A percentile compares a stretch with the other conserved stretches of the same genome.
Evolutionary conservation across 2,888 invertebrate genomes (phyloP).

Genomic region (Callyntrura sp.): DNA sequence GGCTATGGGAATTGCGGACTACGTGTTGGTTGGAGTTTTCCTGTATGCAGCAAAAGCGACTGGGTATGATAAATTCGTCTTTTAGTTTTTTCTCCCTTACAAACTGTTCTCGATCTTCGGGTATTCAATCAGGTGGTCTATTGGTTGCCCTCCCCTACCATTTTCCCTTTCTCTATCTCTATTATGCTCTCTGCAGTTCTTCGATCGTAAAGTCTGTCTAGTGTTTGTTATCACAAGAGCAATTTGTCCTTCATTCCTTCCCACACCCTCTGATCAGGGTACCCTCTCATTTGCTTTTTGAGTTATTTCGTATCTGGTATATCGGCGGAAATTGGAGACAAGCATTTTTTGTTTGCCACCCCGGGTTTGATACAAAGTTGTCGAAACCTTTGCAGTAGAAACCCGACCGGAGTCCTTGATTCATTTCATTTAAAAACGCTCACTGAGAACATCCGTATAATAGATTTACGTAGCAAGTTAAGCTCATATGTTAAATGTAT

Average conservation of each 20-base stretch:
- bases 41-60: background rate
- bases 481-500: background rate
- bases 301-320: background rate
- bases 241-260: constrained; percentile 46
- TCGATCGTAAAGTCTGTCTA: background rate
- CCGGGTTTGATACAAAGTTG: too few relatives aligned
- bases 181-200: background rate
- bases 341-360: constrained; percentile 54
- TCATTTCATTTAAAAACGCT: constrained; percentile 25
- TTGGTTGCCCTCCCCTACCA: background rate
- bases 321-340: constrained; percentile 57
- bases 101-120: background rate
- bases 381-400: constrained; percentile 19
- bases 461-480: background rate
- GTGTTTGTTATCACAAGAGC: background rate
- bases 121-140: constrained; percentile 53
- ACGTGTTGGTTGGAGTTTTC: background rate
- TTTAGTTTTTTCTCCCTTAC: constrained; percentile 4
- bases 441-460: constrained; percentile 9
- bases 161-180: background rate
- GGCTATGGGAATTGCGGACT: background rate
- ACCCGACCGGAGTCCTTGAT: constrained; percentile 23
- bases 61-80: background rate
- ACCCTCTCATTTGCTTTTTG: background rate
- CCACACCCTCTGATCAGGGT: constrained; percentile 39